Conservation (phyloP, 2,797 vertebrate genomes). For the Leuciscus waleckii region DNA sequence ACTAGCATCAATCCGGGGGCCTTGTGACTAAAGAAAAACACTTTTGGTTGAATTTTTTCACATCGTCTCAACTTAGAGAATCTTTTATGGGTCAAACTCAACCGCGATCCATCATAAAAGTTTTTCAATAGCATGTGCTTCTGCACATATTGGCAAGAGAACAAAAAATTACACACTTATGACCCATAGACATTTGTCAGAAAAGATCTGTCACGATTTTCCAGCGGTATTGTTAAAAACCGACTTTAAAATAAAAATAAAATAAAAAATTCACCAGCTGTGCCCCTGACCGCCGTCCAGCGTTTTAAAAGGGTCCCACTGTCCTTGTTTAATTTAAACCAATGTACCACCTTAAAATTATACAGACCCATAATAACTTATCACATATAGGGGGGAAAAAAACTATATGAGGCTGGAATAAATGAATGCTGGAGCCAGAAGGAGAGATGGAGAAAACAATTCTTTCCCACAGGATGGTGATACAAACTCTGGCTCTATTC, state of each 20-base stretch:
- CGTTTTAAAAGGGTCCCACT: slow-evolving; percentile 63
- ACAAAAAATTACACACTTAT: slow-evolving; percentile 64
- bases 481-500: slow-evolving; percentile 24
- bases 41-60: slow-evolving; percentile 47
- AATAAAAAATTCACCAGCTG: slow-evolving; percentile 68
- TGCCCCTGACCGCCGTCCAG: slow-evolving; percentile 68
- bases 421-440: slow-evolving; percentile 56
- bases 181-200: slow-evolving; percentile 74
- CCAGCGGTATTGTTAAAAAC: slow-evolving; percentile 73
- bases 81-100: slow-evolving; percentile 45
- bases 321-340: slow-evolving; percentile 75
- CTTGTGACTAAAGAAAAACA: slow-evolving; percentile 17
- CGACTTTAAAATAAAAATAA: slow-evolving; percentile 64
- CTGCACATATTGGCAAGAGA: slow-evolving; percentile 61
- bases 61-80: slow-evolving; percentile 56
- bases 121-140: slow-evolving; percentile 50
- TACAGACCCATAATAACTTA: slow-evolving; percentile 64
- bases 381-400: slow-evolving; percentile 54
- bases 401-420: slow-evolving; percentile 68
- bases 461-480: slow-evolving; percentile 65
- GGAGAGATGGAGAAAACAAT: slow-evolving; percentile 62
- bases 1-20: neutral
- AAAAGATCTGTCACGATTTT: slow-evolving; percentile 71
- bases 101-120: slow-evolving; percentile 58
- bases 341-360: slow-evolving; percentile 73